phyloP scores from a whole-genome alignment of 2,888 invertebrate genomes.

The Laothoe populi region DNA sequence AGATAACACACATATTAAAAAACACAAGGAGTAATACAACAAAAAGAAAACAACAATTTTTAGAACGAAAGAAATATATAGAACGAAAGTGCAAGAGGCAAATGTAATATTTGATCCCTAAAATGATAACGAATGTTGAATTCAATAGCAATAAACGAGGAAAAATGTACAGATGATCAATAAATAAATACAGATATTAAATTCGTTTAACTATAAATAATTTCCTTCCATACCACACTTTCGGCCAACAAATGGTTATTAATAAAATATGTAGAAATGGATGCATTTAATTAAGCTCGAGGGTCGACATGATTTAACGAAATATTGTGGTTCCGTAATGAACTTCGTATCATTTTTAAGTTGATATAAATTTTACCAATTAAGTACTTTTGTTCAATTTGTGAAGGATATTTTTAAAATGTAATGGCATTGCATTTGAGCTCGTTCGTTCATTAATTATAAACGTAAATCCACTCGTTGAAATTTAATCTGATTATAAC shows the following conservation, averaged over 20 bases:
- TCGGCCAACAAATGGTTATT: not conserved
- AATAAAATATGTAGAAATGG: constrained; percentile 7
- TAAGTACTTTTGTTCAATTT: constrained; percentile 19
- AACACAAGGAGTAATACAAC: too few species aligned
- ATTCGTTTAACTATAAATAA: not conserved
- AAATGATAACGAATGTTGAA: not conserved
- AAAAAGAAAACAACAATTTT: too few species aligned
- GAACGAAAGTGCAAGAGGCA: not conserved
- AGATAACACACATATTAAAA: too few species aligned
- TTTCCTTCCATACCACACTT: not conserved
- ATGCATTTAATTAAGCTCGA: constrained; percentile 20
- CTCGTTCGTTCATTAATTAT: constrained; percentile 3
- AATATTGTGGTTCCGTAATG: constrained; percentile 17
- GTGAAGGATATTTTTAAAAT: constrained; percentile 15
- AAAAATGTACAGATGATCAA: not conserved
- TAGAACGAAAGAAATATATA: not conserved
- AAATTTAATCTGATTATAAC: constrained; percentile 11
- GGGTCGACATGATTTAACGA: constrained; percentile 7
- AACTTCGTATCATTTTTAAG: constrained; percentile 31
- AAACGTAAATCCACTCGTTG: constrained; percentile 10
- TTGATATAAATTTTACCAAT: constrained; percentile 25
- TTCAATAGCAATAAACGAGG: not conserved
- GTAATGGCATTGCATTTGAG: constrained; percentile 36
- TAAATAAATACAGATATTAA: not conserved
- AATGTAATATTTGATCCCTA: not conserved